A percentile compares a stretch with the other conserved stretches of the same genome.
phyloP scores from a whole-genome alignment of 1,140 invertebrate genomes.

The Anastrepha obliqua region DNA sequence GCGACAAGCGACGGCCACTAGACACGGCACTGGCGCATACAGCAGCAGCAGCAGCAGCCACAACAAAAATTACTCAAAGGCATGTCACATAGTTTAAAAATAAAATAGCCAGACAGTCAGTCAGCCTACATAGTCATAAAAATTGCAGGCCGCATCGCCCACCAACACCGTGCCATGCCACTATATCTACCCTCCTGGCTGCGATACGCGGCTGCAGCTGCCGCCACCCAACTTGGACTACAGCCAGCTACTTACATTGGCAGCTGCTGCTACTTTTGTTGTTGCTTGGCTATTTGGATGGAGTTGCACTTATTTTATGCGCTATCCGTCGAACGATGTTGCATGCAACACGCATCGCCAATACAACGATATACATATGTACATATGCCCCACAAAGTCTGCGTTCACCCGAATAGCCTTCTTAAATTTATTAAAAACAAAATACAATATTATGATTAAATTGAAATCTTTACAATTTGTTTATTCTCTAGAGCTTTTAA shows the following conservation, averaged over 20 bases:
- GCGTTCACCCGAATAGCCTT: too few relatives aligned
- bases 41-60: neutral
- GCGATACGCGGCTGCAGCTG: neutral
- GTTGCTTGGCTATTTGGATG: neutral
- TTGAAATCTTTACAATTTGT: too few relatives aligned
- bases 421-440: too few relatives aligned
- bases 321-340: constrained; percentile 8
- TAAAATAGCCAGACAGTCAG: constrained; percentile 40
- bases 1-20: neutral
- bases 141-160: constrained; percentile 2
- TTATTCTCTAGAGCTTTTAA: too few relatives aligned
- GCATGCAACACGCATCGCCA: constrained; percentile 27
- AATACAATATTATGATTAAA: too few relatives aligned
- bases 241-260: neutral
- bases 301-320: neutral
- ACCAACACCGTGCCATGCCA: constrained; percentile 2
- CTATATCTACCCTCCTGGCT: neutral
- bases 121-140: constrained; percentile 39
- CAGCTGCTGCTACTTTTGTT: neutral
- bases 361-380: neutral
- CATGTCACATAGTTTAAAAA: constrained; percentile 19
- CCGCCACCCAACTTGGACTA: constrained; percentile 37
- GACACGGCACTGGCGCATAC: neutral
- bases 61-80: neutral
- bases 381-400: too few relatives aligned